These are phyloP conservation scores for Heliconius nattereri DNA, from an alignment of 1,140 invertebrate genomes.

Conservation along the genomic window DNA sequence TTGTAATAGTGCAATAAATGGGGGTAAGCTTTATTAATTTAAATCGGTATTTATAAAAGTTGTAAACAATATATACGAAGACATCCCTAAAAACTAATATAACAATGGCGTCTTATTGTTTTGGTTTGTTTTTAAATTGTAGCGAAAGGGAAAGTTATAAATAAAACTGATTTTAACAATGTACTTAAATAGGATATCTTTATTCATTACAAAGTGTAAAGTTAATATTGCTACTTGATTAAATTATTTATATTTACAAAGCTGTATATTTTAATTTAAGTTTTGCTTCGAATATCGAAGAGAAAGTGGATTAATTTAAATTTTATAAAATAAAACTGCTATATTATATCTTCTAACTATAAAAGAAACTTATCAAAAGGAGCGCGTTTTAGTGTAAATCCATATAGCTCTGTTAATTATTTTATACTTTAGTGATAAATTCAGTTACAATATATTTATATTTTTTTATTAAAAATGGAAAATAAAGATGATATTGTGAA, in stretches of 20 bases:
- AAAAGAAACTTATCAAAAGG: not conserved
- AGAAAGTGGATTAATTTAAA: slow-evolving; percentile 9
- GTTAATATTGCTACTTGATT: not conserved
- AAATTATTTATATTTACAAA: not conserved
- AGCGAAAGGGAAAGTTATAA: slow-evolving; percentile 12
- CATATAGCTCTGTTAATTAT: not conserved
- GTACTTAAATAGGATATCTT: not conserved
- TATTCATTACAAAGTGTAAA: not conserved
- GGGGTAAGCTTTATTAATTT: too few relatives aligned
- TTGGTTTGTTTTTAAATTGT: slow-evolving; percentile 20
- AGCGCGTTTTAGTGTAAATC: not conserved
- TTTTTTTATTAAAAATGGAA: slow-evolving; percentile 47
- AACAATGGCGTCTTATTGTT: slow-evolving; percentile 23
- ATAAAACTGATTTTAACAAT: not conserved
- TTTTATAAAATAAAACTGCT: not conserved
- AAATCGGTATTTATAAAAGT: slow-evolving; percentile 15
- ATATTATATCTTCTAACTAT: not conserved
- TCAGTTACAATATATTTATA: not conserved
- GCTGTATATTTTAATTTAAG: not conserved
- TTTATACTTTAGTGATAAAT: not conserved
- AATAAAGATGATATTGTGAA: slow-evolving; percentile 45
- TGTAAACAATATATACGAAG: not conserved
- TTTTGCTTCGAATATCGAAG: not conserved
- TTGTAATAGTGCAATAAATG: too few relatives aligned
- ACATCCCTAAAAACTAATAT: slow-evolving; percentile 23